These are phyloP conservation scores for Volucella zonaria DNA, from an alignment of 2,888 invertebrate genomes.

Conservation along the genomic window DNA sequence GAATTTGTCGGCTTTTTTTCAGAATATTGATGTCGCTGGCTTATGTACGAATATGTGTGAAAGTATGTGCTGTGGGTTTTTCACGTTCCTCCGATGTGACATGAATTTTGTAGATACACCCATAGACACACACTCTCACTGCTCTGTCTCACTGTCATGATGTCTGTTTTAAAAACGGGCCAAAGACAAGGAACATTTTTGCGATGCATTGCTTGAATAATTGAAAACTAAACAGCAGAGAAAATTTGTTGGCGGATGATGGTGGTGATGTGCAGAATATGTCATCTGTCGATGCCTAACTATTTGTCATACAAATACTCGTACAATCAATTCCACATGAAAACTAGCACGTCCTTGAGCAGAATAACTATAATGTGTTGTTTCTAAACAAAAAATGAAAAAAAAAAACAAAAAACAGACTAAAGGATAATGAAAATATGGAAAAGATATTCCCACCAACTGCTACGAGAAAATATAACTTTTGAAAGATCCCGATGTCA, in stretches of 20 bases:
- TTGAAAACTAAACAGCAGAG: constrained; percentile 32
- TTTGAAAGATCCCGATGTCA: neutral
- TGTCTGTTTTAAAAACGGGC: constrained; percentile 7
- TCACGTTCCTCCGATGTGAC: constrained; percentile 48
- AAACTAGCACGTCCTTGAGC: constrained; percentile 27
- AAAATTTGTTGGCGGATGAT: constrained; percentile 1
- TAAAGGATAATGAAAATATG: neutral
- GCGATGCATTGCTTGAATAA: constrained; percentile 45
- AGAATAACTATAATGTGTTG: constrained; percentile 2
- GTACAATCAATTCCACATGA: constrained; percentile 10
- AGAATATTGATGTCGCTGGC: constrained; percentile 60
- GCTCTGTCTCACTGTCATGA: neutral
- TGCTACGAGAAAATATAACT: constrained; percentile 51
- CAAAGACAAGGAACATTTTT: constrained; percentile 48
- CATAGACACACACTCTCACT: neutral
- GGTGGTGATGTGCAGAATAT: neutral
- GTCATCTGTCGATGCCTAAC: constrained; percentile 16
- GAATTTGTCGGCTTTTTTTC: constrained; percentile 70
- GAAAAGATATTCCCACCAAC: constrained; percentile 39
- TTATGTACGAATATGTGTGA: too few relatives aligned
- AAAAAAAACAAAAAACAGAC: neutral
- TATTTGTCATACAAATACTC: neutral
- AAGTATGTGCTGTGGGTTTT: constrained; percentile 41
- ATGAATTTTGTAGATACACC: constrained; percentile 51
- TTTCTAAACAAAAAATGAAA: neutral